Percentiles rank a stretch among this genome's conserved stretches.
These are phyloP conservation scores for Platorchestia sp. DNA, from an alignment of 1,140 invertebrate genomes.

Conservation along the genomic window DNA sequence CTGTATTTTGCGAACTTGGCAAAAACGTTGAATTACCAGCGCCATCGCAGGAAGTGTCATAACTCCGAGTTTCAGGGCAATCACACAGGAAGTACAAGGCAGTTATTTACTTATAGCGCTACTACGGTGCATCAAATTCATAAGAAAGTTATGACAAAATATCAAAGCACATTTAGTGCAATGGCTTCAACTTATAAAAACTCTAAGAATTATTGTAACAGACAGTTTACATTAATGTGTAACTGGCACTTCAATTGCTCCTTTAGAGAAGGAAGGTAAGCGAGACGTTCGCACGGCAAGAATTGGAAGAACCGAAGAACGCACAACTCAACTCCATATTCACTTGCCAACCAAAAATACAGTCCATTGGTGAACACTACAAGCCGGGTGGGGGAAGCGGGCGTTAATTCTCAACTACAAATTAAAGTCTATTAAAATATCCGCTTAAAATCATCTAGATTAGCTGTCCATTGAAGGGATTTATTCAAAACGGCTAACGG, in stretches of 20 bases:
- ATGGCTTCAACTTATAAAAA: conserved; percentile 32
- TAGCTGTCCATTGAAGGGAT: background rate
- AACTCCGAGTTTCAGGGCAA: background rate
- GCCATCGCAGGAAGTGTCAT: no score
- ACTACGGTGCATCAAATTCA: conserved; percentile 42
- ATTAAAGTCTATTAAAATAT: background rate
- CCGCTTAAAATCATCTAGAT: background rate
- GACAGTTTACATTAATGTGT: background rate
- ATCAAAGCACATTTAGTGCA: conserved; percentile 38
- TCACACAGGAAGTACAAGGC: background rate
- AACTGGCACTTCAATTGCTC: background rate
- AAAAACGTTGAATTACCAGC: background rate
- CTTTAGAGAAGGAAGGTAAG: background rate
- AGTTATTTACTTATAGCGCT: conserved; percentile 7
- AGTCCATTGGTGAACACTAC: background rate
- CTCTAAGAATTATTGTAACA: conserved; percentile 22
- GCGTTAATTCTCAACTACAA: background rate
- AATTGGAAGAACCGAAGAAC: background rate
- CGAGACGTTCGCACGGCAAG: background rate
- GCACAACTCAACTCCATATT: background rate
- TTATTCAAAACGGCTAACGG: background rate
- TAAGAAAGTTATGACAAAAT: conserved; percentile 52
- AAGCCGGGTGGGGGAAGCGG: background rate
- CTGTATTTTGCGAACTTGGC: background rate
- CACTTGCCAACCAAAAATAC: background rate